A percentile compares a stretch with the other conserved stretches of the same genome.
phyloP scores from a whole-genome alignment of 1,140 invertebrate genomes.

The Thrips palmi region DNA sequence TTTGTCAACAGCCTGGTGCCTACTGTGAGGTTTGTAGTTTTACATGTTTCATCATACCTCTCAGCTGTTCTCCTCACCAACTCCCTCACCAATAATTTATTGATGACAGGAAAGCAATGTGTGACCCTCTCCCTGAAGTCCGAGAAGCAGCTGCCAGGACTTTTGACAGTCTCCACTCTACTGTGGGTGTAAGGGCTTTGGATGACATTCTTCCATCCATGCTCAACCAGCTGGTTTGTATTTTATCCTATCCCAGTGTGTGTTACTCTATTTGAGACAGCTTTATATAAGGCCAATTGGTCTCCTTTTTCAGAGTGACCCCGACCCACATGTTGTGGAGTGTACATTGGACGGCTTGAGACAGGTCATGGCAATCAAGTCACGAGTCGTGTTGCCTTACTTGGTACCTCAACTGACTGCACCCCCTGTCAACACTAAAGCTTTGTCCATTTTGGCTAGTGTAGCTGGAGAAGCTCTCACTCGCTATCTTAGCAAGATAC shows the following conservation, averaged over 20 bases:
- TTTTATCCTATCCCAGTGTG: neutral
- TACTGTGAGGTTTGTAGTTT: constrained; percentile 46
- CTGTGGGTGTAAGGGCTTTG: constrained; percentile 83
- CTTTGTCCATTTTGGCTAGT: constrained; percentile 76
- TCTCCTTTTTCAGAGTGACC: constrained; percentile 37
- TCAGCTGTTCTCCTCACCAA: neutral
- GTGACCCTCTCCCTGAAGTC: constrained; percentile 84
- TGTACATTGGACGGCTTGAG: constrained; percentile 82
- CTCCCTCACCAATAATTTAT: constrained; percentile 3
- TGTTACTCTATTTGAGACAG: neutral
- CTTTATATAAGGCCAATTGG: constrained; percentile 1
- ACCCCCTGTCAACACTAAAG: constrained; percentile 77
- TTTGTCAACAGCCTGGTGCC: constrained; percentile 94
- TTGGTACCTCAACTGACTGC: constrained; percentile 85
- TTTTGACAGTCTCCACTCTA: constrained; percentile 88
- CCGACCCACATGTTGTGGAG: constrained; percentile 52
- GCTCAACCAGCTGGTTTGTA: constrained; percentile 51
- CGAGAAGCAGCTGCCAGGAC: constrained; percentile 87
- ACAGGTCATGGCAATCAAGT: constrained; percentile 94
- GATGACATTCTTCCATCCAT: constrained; percentile 92
- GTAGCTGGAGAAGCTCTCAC: constrained; percentile 88
- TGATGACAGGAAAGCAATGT: constrained; percentile 59
- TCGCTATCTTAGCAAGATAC: constrained; percentile 73
- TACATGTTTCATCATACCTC: neutral
- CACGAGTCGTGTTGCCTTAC: constrained; percentile 85